Percentiles rank a stretch among this genome's conserved stretches.
Conservation (phyloP, 2,113 vertebrate species). For the Callipepla squamata region DNA sequence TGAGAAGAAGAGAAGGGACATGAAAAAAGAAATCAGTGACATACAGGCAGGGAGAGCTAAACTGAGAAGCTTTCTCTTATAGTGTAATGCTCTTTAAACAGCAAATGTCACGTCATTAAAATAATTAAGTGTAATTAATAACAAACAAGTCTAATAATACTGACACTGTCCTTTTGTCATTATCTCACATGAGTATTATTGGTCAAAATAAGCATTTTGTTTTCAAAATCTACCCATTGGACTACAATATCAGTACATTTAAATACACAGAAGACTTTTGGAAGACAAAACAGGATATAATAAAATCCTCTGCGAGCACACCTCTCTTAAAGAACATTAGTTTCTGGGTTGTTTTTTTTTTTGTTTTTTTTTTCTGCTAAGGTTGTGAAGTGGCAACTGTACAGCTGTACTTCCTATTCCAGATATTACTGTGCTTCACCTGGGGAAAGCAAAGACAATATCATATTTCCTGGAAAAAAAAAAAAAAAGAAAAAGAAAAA, state of each 20-base stretch:
- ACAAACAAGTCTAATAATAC: not conserved
- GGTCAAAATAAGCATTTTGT: not conserved
- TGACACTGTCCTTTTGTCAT: not conserved
- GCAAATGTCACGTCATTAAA: not conserved
- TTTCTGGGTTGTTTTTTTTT: not conserved
- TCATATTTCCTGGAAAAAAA: not conserved
- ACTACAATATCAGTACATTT: not conserved
- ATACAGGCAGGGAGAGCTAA: not conserved
- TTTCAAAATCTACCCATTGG: not conserved
- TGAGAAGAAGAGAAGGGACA: not conserved
- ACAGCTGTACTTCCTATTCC: not conserved
- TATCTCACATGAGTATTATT: not conserved
- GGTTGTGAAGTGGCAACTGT: not conserved
- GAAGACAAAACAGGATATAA: not conserved
- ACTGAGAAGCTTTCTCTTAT: not conserved
- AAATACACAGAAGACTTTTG: not conserved
- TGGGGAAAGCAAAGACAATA: conserved; percentile 17
- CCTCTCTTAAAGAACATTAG: not conserved
- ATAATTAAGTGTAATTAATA: not conserved
- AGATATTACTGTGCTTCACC: conserved; percentile 37
- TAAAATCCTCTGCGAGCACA: not conserved
- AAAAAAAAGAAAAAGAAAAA: not conserved
- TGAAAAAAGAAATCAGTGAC: not conserved
- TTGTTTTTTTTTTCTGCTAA: not conserved
- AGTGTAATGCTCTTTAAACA: not conserved